Percentiles rank a stretch among this genome's conserved stretches.
Conservation (phyloP, 2,797 vertebrate species). For the Coilia nasus region DNA sequence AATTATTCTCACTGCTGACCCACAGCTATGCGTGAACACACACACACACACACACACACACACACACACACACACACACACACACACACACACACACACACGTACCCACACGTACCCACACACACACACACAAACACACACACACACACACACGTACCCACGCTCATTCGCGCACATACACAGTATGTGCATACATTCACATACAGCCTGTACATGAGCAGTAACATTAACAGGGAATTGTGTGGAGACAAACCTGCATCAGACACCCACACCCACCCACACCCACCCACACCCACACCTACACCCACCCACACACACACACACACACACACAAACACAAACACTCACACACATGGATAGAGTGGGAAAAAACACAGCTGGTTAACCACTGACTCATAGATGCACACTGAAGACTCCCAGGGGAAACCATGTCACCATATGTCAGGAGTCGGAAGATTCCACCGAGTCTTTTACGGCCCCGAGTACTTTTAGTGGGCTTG, state of each 20-base stretch:
- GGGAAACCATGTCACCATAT: conserved; percentile 4
- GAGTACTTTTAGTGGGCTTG: background rate
- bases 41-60: background rate
- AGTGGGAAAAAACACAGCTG: background rate
- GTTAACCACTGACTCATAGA: conserved; percentile 52
- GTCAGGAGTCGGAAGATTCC: background rate
- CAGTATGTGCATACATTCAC: background rate
- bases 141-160: background rate
- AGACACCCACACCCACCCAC: background rate
- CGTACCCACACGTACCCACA: background rate
- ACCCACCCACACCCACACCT: background rate
- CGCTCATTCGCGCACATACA: background rate
- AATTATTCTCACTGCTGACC: conserved; percentile 50
- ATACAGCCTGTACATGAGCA: no score
- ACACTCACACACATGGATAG: background rate
- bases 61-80: background rate
- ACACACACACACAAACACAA: background rate
- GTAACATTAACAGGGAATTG: no score
- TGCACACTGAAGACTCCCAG: conserved; percentile 61
- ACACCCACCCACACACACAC: background rate
- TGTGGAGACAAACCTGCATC: no score
- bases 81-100: background rate
- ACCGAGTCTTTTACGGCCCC: background rate
- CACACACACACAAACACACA: background rate
- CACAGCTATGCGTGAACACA: background rate